Conservation (phyloP, 2,113 vertebrate species). For the Bombycilla garrulus region DNA sequence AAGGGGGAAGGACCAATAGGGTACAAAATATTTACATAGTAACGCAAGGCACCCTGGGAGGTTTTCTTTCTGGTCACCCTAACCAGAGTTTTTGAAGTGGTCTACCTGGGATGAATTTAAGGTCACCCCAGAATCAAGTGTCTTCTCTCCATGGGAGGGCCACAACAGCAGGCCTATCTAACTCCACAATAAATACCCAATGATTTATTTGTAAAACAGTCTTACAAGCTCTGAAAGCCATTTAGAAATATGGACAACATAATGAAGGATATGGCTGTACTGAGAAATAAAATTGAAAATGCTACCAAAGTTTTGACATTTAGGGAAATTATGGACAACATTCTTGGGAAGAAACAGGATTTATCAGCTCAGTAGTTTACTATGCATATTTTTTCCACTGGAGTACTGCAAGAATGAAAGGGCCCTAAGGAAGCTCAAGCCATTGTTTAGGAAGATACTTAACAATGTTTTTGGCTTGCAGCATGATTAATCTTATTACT, state of each 20-base stretch:
- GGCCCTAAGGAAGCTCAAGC: background rate
- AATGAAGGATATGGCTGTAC: background rate
- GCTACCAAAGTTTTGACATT: background rate
- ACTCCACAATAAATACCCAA: background rate
- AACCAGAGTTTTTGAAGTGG: too few species aligned
- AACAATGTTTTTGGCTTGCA: background rate
- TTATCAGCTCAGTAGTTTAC: background rate
- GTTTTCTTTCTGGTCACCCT: too few species aligned
- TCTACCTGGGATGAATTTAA: too few species aligned
- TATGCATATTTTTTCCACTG: background rate
- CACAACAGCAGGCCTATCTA: too few species aligned
- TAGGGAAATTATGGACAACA: background rate
- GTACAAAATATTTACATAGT: too few species aligned
- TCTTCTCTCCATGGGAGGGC: too few species aligned
- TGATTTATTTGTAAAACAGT: background rate
- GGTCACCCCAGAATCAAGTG: too few species aligned
- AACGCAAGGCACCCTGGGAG: too few species aligned
- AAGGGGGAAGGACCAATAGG: too few species aligned
- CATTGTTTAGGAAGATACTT: background rate
- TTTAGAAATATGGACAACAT: background rate
- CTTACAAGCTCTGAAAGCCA: background rate
- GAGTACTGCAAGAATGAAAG: background rate
- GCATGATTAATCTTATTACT: background rate
- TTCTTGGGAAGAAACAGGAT: background rate
- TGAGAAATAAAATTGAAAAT: background rate